A percentile compares a stretch with the other conserved stretches of the same genome.
phyloP scores from a whole-genome alignment of 2,888 invertebrate genomes.

The Drosophila mettleri region DNA sequence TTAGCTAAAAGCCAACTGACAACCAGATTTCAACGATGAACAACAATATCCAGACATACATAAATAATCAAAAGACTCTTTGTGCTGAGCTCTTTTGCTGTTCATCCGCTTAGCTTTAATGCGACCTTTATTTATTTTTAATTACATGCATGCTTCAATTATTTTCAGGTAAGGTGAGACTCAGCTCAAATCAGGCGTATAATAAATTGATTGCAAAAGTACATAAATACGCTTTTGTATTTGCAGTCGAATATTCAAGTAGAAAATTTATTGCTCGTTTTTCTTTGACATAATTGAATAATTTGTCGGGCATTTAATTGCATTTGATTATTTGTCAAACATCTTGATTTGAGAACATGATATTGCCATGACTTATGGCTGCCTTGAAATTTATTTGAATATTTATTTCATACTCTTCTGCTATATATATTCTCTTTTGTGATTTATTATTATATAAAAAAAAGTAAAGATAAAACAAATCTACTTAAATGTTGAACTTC shows the following conservation, averaged over 20 bases:
- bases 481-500: background rate
- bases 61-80: background rate
- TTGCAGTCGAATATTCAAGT: background rate
- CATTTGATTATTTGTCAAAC: conserved; percentile 44
- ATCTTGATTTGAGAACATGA: conserved; percentile 23
- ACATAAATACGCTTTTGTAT: conserved; percentile 24
- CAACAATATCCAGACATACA: too few species aligned
- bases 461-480: too few species aligned
- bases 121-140: conserved; percentile 60
- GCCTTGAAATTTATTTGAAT: background rate
- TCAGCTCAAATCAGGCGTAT: conserved; percentile 63
- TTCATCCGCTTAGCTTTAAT: conserved; percentile 11
- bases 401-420: too few species aligned
- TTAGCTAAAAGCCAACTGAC: too few species aligned
- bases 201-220: conserved; percentile 70
- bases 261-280: background rate
- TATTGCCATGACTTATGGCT: conserved; percentile 20
- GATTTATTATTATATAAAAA: background rate
- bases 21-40: too few species aligned
- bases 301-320: conserved; percentile 46
- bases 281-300: conserved; percentile 25
- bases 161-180: conserved; percentile 25
- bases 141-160: conserved; percentile 54
- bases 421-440: too few species aligned
- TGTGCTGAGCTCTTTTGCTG: background rate